phyloP scores from a whole-genome alignment of 2,888 invertebrate species.

The Lepidocyrtoides sp. region DNA sequence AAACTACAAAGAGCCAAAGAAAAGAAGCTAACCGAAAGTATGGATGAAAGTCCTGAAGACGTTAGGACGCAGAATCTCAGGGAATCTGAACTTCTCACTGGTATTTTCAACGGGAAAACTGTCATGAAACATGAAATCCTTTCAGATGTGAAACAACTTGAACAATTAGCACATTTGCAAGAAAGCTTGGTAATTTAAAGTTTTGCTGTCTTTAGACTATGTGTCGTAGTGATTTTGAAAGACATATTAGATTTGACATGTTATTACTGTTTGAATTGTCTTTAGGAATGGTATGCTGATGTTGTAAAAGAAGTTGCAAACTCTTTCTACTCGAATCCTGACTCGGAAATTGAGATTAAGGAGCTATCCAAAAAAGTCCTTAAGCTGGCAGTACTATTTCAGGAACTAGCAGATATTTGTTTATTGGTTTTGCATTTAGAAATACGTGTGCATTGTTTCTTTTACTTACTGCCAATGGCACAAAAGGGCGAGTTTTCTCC shows the following conservation, averaged over 20 bases:
- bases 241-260: too few species aligned
- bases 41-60: conserved; percentile 93
- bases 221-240: too few species aligned
- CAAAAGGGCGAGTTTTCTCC: conserved; percentile 86
- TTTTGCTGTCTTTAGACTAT: too few species aligned
- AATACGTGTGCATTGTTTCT: conserved; percentile 98
- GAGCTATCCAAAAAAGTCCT: conserved; percentile 77
- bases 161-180: conserved; percentile 95
- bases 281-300: conserved; percentile 93
- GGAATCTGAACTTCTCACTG: conserved; percentile 97
- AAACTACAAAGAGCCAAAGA: conserved; percentile 89
- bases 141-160: conserved; percentile 93
- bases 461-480: conserved; percentile 92
- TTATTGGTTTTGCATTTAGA: conserved; percentile 97
- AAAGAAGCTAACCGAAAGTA: conserved; percentile 86
- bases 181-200: conserved; percentile 93
- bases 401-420: conserved; percentile 96
- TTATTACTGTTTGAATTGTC: too few species aligned
- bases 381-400: conserved; percentile 92
- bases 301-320: conserved; percentile 77
- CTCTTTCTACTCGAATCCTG: conserved; percentile 72
- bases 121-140: conserved; percentile 95
- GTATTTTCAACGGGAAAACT: conserved; percentile 95
- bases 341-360: conserved; percentile 71
- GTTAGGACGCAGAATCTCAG: conserved; percentile 93